Evolutionary conservation across 2,797 vertebrate genomes (phyloP), one percentile per base, ranked within the genome.

Genomic region (Danio choprae): DNA sequence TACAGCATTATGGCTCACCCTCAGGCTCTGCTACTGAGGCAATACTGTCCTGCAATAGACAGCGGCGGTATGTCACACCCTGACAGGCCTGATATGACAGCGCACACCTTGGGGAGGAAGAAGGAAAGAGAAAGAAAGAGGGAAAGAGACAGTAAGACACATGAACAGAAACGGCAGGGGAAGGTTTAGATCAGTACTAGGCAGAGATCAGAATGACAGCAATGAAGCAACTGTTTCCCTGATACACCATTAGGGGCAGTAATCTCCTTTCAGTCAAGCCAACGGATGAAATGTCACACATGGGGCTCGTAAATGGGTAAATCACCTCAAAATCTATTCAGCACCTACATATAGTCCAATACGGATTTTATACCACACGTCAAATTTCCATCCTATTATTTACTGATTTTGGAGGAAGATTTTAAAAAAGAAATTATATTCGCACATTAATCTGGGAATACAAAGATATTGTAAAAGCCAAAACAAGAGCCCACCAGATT

Each of bases 81-180:
- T 99, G 98, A 89, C 98, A 99, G 89, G 97, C 96, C 87, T 97
- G 96, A 93, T 95, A 97, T 81, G 98, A 97, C 82, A 98, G 91
- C 86, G 94, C 96, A 93, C 98, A 99, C 94, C 98, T 99, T 92
- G 38, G 89, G 89, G 85, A 89, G 88, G 86, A 79, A 76, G 84
- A 88, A n/a, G 50, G 74, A 44, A 46, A 67, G 48, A 60, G 13
- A 51, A 68, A 81, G 41, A 84, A 62, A 44, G 29, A 75, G 20
- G 51, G 75, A 67, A 46, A 81, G 59, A 84, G 53, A 82, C 38
- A 70, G 84, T 40, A 77, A 78, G 84, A 85, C 74, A 83, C 58
- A 84, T 82, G 85, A 84, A 81, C 62, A 76, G 59, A 16, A 77
- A 16, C 38, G 0, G 64, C 36, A 56, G 11, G 60, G 70, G 18